Base-by-base conservation (phyloP, 1,140 invertebrate species). In the Phocides pigmalion region DNA sequence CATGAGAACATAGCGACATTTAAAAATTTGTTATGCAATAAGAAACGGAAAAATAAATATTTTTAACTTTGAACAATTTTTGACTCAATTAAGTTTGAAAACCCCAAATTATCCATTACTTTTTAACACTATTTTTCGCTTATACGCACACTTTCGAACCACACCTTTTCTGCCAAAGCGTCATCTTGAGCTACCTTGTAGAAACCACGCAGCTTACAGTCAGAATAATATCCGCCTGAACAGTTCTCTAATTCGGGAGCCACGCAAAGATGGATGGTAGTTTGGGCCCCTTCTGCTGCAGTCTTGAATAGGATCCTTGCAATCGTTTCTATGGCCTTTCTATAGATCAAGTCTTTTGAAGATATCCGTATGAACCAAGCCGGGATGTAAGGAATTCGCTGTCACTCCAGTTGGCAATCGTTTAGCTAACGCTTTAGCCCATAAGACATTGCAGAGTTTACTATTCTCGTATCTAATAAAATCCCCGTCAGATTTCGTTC, bases 371-470 rank as follows among this genome's bases (percentile, higher is more conserved):
- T 88, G 85, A 0, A 94, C 92, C 0, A 93, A 68, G 1, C 94
- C 94, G 0, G 94, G 94, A 71, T 95, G 93, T 14, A 94, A 63
- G 0, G 89, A 73, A 68, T 94, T 94, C 0, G 84, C 87, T 4
- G 91, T 93, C 1, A 95, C 91, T 0, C 92, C 92, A 0, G 67
- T 82, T 85, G 94, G 86, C 11, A 96, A 74, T 65, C 87, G 83
- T 19, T 90, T 91, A 0, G 93, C 87, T 8, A 97, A 85, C 66
- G 95, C 94, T 59, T 84, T 92, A 0, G 93, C 93, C 81, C 96
- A 96, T 2, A 96, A 76, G 16, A 96, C 81, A 65, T 95, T 94
- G n/a, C 94, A 95, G 5, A 96, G 74, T 90, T 96, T 96, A 64
- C 94, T 95, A 65, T 94, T 94, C 1, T 77, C 68, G 77, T 96